These are phyloP conservation scores for Cosmia pyralina DNA, from an alignment of 2,888 invertebrate genomes.

Conservation along the genomic window DNA sequence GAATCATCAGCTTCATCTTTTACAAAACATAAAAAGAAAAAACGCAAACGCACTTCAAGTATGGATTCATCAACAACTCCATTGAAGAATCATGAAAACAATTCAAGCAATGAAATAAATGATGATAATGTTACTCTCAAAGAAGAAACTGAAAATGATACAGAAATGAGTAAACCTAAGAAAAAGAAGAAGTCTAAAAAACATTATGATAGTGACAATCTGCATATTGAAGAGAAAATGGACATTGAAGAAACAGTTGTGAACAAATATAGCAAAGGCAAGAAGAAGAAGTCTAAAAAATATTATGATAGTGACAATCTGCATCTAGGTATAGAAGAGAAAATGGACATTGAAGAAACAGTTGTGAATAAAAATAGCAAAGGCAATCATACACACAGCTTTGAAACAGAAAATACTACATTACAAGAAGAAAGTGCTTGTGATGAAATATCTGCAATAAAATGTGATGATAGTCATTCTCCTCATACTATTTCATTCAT, in stretches of 20 bases:
- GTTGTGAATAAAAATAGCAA: constrained; percentile 8
- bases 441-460: constrained; percentile 64
- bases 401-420: constrained; percentile 23
- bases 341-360: constrained; percentile 36
- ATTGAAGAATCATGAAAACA: constrained; percentile 42
- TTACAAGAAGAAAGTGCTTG: constrained; percentile 39
- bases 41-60: constrained; percentile 36
- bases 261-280: constrained; percentile 15
- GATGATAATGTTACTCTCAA: constrained; percentile 29
- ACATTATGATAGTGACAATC: constrained; percentile 49
- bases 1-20: constrained; percentile 40
- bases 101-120: constrained; percentile 34
- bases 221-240: constrained; percentile 33
- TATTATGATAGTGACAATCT: constrained; percentile 50
- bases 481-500: constrained; percentile 45
- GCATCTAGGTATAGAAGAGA: constrained; percentile 24
- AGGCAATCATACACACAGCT: constrained; percentile 24
- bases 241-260: constrained; percentile 29
- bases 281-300: constrained; percentile 62
- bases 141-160: constrained; percentile 33
- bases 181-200: constrained; percentile 67
- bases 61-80: constrained; percentile 16
- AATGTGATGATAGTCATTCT: constrained; percentile 53
- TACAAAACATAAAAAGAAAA: constrained; percentile 65
- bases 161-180: constrained; percentile 53